Percentiles rank a stretch among this genome's conserved stretches.
Evolutionary conservation across 35 echinoderm and acorn worm species (phyloP).

Genomic region (Amphiura filiformis): DNA sequence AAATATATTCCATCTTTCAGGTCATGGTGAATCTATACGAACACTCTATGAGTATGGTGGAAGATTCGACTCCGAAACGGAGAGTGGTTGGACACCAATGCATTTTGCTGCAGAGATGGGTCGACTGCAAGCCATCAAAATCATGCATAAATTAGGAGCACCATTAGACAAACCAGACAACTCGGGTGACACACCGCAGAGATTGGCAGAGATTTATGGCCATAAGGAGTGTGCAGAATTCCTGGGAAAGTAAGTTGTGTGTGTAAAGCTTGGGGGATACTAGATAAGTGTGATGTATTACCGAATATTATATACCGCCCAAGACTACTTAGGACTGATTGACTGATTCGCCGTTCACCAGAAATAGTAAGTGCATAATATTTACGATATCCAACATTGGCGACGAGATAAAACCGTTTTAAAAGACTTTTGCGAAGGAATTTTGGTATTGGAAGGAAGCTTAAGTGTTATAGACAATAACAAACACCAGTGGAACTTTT

Average conservation of each 20-base stretch:
- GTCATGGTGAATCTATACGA: conserved; percentile 83
- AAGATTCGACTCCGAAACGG: conserved; percentile 60
- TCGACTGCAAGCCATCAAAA: conserved; percentile 67
- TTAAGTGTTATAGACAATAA: too few species aligned
- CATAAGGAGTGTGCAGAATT: conserved; percentile 82
- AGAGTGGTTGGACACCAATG: conserved; percentile 77
- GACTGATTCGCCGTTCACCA: too few species aligned
- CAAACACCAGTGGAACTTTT: too few species aligned
- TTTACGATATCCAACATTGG: too few species aligned
- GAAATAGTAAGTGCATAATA: too few species aligned
- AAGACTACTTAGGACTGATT: too few species aligned
- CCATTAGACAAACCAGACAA: conserved; percentile 49
- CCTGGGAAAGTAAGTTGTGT: conserved; percentile 53
- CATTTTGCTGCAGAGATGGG: conserved; percentile 92
- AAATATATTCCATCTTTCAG: conserved; percentile 19
- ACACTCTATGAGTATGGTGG: conserved; percentile 76
- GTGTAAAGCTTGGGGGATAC: background rate
- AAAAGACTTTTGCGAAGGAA: too few species aligned
- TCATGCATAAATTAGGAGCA: conserved; percentile 74
- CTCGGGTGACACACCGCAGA: conserved; percentile 76
- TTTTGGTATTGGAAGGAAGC: too few species aligned
- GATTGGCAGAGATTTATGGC: conserved; percentile 73
- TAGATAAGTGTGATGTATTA: background rate
- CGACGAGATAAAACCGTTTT: too few species aligned
- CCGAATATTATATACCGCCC: too few species aligned